Conservation (phyloP, 1,140 invertebrate genomes). For the Wasmannia auropunctata region DNA sequence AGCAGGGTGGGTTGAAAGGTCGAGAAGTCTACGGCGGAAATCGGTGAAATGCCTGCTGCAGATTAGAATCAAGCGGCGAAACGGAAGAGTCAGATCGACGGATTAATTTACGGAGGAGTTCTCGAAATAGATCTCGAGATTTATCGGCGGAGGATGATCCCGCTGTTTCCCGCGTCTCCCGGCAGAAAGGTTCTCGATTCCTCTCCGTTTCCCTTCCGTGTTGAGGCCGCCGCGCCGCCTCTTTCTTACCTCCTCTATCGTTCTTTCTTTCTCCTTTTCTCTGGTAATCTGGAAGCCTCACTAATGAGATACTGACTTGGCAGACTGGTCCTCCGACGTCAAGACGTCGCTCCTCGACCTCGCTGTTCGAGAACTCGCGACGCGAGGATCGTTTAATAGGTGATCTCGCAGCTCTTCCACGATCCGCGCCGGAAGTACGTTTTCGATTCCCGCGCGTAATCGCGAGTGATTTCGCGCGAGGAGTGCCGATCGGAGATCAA, state of each 20-base stretch:
- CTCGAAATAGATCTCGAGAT: conserved; percentile 75
- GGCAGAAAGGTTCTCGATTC: conserved; percentile 24
- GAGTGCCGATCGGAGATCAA: conserved; percentile 45
- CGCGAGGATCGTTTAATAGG: conserved; percentile 48
- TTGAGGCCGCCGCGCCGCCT: conserved; percentile 58
- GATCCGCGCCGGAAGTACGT: not conserved
- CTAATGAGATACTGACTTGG: conserved; percentile 72
- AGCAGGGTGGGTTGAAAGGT: conserved; percentile 5
- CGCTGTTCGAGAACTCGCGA: conserved; percentile 45
- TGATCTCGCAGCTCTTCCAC: conserved; percentile 21
- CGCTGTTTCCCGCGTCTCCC: conserved; percentile 34
- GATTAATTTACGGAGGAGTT: conserved; percentile 77
- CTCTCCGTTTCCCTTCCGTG: conserved; percentile 49
- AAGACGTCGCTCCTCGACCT: conserved; percentile 23
- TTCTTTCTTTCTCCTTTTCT: conserved; percentile 37
- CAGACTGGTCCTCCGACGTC: conserved; percentile 44
- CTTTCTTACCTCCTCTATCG: conserved; percentile 64
- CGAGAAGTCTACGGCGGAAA: conserved; percentile 16
- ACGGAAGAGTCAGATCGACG: conserved; percentile 69
- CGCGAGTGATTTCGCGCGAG: conserved; percentile 19
- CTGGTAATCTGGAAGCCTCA: conserved; percentile 56
- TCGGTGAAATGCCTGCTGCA: conserved; percentile 44
- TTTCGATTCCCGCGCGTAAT: conserved; percentile 8
- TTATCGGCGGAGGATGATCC: conserved; percentile 72
- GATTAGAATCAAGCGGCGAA: conserved; percentile 73